A percentile compares a stretch with the other conserved stretches of the same genome.
Conservation (phyloP, 2,797 vertebrate species). For the Acestrorhynchus altus region DNA sequence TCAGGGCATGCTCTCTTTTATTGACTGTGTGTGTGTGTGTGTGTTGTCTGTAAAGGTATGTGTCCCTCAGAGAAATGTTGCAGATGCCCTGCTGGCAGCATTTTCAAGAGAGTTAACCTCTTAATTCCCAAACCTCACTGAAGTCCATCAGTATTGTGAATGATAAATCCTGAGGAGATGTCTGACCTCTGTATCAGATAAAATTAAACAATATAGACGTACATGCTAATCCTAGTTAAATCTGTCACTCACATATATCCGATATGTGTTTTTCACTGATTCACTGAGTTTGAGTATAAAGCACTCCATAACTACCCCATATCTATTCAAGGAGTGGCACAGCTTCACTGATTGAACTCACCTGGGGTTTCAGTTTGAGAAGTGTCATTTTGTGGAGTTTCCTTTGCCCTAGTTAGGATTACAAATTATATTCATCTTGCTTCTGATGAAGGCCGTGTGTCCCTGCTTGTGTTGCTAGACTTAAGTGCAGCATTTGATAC, state of each 20-base stretch:
- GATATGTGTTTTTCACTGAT: not conserved
- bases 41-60: not conserved
- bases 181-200: not conserved
- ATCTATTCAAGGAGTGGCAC: slow-evolving; percentile 18
- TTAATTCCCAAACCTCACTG: not conserved
- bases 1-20: slow-evolving; percentile 52
- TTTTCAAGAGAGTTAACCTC: not conserved
- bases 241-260: not conserved
- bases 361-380: not conserved
- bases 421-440: too few relatives aligned
- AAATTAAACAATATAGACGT: not conserved
- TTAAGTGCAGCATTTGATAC: too few relatives aligned
- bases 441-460: too few relatives aligned
- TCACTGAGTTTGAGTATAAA: not conserved
- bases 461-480: too few relatives aligned
- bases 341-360: slow-evolving; percentile 33
- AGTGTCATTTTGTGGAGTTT: slow-evolving; percentile 2
- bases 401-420: too few relatives aligned
- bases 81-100: slow-evolving; percentile 4
- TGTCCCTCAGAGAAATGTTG: not conserved
- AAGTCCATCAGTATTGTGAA: not conserved
- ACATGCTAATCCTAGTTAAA: not conserved
- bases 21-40: slow-evolving; percentile 25
- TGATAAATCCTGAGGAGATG: too few relatives aligned
- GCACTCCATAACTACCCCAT: not conserved